Evolutionary conservation across 2,888 invertebrate genomes (phyloP), one percentile per base, ranked within the genome.

Genomic region (Trissonchulus sp.): DNA sequence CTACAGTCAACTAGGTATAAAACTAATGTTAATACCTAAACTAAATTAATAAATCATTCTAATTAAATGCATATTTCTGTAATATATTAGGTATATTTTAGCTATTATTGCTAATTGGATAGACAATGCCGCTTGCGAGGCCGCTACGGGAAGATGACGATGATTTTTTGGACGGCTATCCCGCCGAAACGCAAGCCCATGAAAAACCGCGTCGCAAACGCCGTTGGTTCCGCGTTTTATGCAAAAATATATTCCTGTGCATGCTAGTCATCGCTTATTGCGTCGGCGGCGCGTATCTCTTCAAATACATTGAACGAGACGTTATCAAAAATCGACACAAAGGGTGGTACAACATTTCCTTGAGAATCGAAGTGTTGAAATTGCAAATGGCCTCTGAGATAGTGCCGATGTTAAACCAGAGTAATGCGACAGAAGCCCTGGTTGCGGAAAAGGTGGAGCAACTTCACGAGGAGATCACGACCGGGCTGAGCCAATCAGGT

Each of bases 211-310:
- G n/a, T n/a, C n/a, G n/a, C n/a, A n/a, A n/a, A n/a, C n/a, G n/a
- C n/a, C n/a, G n/a, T n/a, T n/a, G n/a, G n/a, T n/a, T n/a, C n/a
- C n/a, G n/a, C n/a, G n/a, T n/a, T n/a, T n/a, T n/a, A n/a, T n/a
- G n/a, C 48, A 48, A 23, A 8, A 48, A 48, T 23, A 23, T 48
- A 15, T 48, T 48, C 1, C 80, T 85, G 2, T 83, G 83, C 75
- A 80, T 80, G 33, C 82, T 85, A 82, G 84, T 85, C 1, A 79
- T 83, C 1, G 79, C 81, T 23, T 85, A 85, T 80, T 81, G 83
- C 71, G 81, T 86, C 1, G 84, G 84, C 0, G 86, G 86, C 2
- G 77, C 75, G 2, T 75, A 33, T 34, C 31, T 77, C 37, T 77
- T 77, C 68, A 31, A 33, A 18, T 31, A 34, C 31, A 68, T 77